Base-by-base conservation (phyloP, 1,140 invertebrate species). In the Cherax destructor region DNA sequence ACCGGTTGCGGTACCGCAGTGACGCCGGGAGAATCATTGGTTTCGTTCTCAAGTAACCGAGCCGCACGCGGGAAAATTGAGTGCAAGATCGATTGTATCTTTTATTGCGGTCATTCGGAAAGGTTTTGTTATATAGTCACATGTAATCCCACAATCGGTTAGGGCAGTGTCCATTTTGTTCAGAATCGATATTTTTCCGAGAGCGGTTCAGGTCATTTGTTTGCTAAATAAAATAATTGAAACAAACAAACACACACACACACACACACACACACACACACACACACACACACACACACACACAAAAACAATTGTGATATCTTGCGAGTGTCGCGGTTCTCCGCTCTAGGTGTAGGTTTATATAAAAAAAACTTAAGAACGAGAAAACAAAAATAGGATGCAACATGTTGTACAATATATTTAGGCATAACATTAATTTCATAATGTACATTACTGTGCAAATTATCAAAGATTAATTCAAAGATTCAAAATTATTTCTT, bases 391-490 rank as follows among this genome's bases (percentile, higher is more conserved):
- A 65, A 10, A 30, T 21, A 30, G 69, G 21, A 10, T 1, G 16
- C 24, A 74, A 30, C 69, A n/a, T 74, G 21, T 30, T n/a, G n/a
- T 74, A 30, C 5, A 74, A 74, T 74, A 30, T 74, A 5, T 30
- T 30, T 74, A 74, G 30, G 11, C 5, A 5, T 69, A 30, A 74
- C 7, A 74, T 30, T 30, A 41, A 74, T 74, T 30, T 74, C 61
- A 5, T 74, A 7, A 10, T 6, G 7, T 24, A 10, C 69, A 24
- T 74, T 30, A 7, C 69, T 21, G 69, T 30, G 69, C 69, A 74
- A 74, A 74, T 74, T 74, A 74, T 74, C 69, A 74, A 74, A 74
- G 69, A 74, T 30, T 74, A 65, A 59, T 16, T 59, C 30, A 41
- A 10, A 56, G 52, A 56, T 56, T 56, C 52, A 56, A 56, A 10